Conservation (phyloP, 2,797 vertebrate genomes). For the Acomys russatus region DNA sequence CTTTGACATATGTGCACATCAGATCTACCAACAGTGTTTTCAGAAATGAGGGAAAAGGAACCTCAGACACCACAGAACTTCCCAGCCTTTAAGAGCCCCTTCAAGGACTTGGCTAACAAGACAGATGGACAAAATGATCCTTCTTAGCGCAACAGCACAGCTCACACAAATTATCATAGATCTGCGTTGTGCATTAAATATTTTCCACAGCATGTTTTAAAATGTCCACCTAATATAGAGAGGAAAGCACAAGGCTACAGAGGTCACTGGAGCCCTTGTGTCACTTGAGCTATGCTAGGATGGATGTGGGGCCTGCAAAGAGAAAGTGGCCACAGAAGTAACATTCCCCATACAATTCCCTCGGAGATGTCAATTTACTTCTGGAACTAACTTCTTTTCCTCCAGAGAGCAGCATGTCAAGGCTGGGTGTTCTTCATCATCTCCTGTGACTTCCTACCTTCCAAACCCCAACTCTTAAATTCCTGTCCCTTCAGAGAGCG, state of each 20-base stretch:
- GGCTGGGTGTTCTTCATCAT: not conserved
- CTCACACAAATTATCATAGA: not conserved
- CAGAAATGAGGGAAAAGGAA: slow-evolving; percentile 21
- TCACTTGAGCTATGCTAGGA: not conserved
- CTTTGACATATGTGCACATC: not conserved
- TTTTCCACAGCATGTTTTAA: not conserved
- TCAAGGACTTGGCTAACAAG: not conserved
- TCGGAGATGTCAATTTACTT: slow-evolving; percentile 6
- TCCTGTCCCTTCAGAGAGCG: slow-evolving; percentile 67
- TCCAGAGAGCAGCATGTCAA: not conserved
- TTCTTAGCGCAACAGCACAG: slow-evolving; percentile 18
- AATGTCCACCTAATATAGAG: slow-evolving; percentile 31
- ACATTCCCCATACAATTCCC: not conserved
- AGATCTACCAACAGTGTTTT: not conserved
- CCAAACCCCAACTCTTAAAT: slow-evolving; percentile 54
- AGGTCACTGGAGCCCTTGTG: not conserved
- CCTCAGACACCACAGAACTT: not conserved
- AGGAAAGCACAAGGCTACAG: not conserved
- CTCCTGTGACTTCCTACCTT: slow-evolving; percentile 33
- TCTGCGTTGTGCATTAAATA: not conserved
- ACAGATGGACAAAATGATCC: slow-evolving; percentile 24
- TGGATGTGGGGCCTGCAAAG: not conserved
- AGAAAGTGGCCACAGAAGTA: not conserved
- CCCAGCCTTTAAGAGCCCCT: not conserved
- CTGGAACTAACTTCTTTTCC: slow-evolving; percentile 42